These are phyloP conservation scores for Scolopax mira DNA, from an alignment of 2,113 vertebrate species.

Conservation along the genomic window DNA sequence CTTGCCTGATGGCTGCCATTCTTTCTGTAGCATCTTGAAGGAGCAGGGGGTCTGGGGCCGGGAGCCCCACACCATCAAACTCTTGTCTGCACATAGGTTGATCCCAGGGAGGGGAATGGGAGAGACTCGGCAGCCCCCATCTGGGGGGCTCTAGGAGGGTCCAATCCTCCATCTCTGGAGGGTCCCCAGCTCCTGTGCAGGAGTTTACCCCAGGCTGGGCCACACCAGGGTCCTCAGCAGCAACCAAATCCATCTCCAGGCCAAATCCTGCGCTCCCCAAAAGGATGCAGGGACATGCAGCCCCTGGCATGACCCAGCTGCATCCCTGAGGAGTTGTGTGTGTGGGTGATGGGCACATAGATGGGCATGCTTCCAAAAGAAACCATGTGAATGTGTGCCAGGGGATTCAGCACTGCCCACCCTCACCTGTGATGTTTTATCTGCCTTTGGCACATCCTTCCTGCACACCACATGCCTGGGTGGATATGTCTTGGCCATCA, in stretches of 20 bases:
- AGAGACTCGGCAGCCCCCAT: background rate
- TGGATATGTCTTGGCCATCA: background rate
- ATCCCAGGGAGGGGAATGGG: background rate
- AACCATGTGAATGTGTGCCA: fast-evolving
- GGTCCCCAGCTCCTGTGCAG: background rate
- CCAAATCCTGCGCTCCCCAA: background rate
- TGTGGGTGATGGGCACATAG: fast-evolving
- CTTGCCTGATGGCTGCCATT: background rate
- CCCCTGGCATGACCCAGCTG: too few relatives aligned
- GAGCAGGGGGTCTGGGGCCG: background rate
- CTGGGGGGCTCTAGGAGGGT: background rate
- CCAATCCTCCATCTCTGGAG: background rate
- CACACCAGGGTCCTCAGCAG: background rate
- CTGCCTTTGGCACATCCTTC: background rate
- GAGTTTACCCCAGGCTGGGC: background rate
- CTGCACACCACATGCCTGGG: background rate
- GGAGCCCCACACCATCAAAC: background rate
- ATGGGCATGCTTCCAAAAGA: background rate
- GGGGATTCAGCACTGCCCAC: fast-evolving
- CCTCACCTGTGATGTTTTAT: background rate
- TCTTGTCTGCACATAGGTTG: too few relatives aligned
- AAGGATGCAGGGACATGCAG: fast-evolving
- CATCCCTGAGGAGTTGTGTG: background rate
- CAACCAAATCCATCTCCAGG: background rate
- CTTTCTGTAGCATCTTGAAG: background rate